These are phyloP conservation scores for Hedya salicella DNA, from an alignment of 2,888 invertebrate genomes.

Conservation along the genomic window DNA sequence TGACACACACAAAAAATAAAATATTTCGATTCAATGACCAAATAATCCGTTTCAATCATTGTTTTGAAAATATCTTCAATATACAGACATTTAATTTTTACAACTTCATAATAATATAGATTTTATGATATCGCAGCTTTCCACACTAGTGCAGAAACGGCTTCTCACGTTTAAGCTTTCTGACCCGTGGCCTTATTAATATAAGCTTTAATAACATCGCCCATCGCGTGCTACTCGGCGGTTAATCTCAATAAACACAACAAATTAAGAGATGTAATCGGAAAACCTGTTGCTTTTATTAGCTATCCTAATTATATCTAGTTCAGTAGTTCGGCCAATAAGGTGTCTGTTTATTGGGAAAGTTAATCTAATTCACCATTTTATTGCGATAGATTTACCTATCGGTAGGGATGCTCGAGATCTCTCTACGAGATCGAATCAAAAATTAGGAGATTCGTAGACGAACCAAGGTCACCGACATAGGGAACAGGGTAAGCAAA, in stretches of 20 bases:
- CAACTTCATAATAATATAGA: too few relatives aligned
- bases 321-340: constrained; percentile 15
- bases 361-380: neutral
- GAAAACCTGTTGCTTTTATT: constrained; percentile 21
- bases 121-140: neutral
- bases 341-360: neutral
- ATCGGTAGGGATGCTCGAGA: too few relatives aligned
- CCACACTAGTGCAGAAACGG: constrained; percentile 2
- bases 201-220: constrained; percentile 26
- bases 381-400: too few relatives aligned
- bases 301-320: constrained; percentile 24
- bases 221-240: constrained; percentile 17
- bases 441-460: too few relatives aligned
- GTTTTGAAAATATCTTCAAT: too few relatives aligned
- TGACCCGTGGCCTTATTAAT: constrained; percentile 23
- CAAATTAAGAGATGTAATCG: constrained; percentile 40
- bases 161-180: neutral
- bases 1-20: too few relatives aligned
- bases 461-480: too few relatives aligned
- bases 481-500: too few relatives aligned
- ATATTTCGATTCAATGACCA: too few relatives aligned
- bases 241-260: constrained; percentile 26
- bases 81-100: too few relatives aligned
- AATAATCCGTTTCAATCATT: too few relatives aligned
- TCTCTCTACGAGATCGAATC: too few relatives aligned